Evolutionary conservation across 2,888 invertebrate species (phyloP).

Genomic region (Dione juno): DNA sequence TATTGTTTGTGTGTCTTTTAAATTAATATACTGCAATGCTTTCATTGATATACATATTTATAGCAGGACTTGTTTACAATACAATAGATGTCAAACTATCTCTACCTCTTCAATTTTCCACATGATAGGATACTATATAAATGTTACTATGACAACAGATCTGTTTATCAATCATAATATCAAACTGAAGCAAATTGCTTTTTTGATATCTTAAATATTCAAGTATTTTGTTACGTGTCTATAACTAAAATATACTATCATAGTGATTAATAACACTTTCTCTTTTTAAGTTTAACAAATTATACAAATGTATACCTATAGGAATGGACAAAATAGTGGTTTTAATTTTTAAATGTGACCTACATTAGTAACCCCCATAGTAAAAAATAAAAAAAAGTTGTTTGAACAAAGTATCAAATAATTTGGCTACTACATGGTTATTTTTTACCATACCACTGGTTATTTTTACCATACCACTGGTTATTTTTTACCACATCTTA

Average conservation of each 20-base stretch:
- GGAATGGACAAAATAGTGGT: not conserved
- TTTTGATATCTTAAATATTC: not conserved
- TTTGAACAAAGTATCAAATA: not conserved
- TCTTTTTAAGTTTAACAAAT: not conserved
- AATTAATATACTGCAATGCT: too few species aligned
- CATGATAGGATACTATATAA: not conserved
- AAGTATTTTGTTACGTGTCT: not conserved
- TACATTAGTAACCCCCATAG: not conserved
- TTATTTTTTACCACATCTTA: not conserved
- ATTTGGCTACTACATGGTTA: too few species aligned
- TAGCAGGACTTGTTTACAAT: too few species aligned
- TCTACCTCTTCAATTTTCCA: not conserved
- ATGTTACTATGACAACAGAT: conserved; percentile 21
- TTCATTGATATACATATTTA: too few species aligned
- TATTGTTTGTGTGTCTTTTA: too few species aligned
- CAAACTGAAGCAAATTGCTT: not conserved
- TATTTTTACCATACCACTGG: too few species aligned
- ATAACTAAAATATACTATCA: not conserved
- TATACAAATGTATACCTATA: not conserved
- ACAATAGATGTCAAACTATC: not conserved
- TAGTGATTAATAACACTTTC: not conserved
- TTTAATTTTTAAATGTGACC: not conserved
- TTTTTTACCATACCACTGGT: too few species aligned
- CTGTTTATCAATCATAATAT: conserved; percentile 9
- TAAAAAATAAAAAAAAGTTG: not conserved